Evolutionary conservation across 2,113 vertebrate genomes (phyloP).

Genomic region (Carollia perspicillata): DNA sequence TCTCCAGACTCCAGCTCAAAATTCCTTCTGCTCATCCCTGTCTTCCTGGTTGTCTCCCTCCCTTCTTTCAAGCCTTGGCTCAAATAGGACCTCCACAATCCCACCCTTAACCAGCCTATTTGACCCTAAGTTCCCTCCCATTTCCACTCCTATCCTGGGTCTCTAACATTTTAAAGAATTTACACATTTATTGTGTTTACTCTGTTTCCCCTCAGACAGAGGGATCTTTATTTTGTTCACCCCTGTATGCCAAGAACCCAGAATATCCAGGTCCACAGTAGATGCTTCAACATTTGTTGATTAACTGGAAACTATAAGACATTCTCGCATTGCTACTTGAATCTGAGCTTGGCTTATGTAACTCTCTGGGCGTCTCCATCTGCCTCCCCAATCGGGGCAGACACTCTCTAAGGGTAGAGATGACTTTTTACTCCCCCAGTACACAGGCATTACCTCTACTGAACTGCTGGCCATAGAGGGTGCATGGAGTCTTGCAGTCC

Average conservation of each 20-base stretch:
- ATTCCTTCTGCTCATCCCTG: fast-evolving
- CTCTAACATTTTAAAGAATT: background rate
- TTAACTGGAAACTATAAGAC: fast-evolving
- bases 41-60: background rate
- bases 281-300: fast-evolving
- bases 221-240: background rate
- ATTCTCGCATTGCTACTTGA: too few species aligned
- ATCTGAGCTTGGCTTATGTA: fast-evolving
- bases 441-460: too few species aligned
- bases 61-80: background rate
- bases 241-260: background rate
- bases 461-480: fast-evolving
- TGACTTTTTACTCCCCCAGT: too few species aligned
- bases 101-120: background rate
- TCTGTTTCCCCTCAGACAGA: background rate
- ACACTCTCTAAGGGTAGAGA: background rate
- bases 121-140: background rate
- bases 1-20: background rate
- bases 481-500: fast-evolving
- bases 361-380: fast-evolving
- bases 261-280: fast-evolving
- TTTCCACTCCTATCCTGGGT: background rate
- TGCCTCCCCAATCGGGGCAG: background rate
- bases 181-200: background rate
- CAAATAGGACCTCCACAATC: fast-evolving